Conservation (phyloP, 2,113 vertebrate genomes). For the Vombatus ursinus region DNA sequence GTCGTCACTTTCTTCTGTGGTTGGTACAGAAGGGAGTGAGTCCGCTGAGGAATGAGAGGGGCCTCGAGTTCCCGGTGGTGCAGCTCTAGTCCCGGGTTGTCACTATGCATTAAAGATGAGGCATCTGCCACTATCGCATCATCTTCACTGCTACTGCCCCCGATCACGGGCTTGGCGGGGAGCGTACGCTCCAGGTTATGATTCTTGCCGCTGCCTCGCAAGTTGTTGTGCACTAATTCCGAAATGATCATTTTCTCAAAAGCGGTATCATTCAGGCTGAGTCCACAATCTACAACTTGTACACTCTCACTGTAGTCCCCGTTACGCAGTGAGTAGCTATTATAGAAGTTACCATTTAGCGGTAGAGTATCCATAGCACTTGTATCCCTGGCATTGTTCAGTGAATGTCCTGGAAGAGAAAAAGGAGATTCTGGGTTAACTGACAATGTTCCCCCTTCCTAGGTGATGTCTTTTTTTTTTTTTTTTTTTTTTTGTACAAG, state of each 20-base stretch:
- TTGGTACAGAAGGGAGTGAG: conserved; percentile 99
- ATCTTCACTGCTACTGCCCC: conserved; percentile 93
- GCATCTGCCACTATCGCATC: conserved; percentile 93
- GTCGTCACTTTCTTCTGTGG: conserved; percentile 97
- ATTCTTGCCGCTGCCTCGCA: conserved; percentile 94
- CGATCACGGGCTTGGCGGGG: conserved; percentile 89
- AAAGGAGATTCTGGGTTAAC: conserved; percentile 78
- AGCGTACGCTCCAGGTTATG: conserved; percentile 92
- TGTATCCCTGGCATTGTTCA: conserved; percentile 99
- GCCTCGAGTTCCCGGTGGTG: conserved; percentile 96
- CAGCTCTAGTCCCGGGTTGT: conserved; percentile 90
- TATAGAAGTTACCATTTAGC: conserved; percentile 99
- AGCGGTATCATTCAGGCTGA: conserved; percentile 97
- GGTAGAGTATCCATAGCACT: conserved; percentile 99
- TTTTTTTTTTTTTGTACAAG: conserved; percentile 70
- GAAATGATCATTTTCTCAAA: conserved; percentile 99
- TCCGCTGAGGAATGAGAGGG: conserved; percentile 97
- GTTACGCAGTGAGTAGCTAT: conserved; percentile 98
- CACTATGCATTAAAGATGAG: conserved; percentile 94
- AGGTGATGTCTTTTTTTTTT: not conserved
- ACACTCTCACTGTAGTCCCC: conserved; percentile 95
- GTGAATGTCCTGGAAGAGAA: conserved; percentile 96
- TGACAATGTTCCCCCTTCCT: not conserved
- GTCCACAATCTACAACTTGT: conserved; percentile 97
- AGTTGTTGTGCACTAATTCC: conserved; percentile 99